Percentiles rank a stretch among this genome's conserved stretches.
Evolutionary conservation across 1,140 invertebrate genomes (phyloP).

Genomic region (Hestina assimilis): DNA sequence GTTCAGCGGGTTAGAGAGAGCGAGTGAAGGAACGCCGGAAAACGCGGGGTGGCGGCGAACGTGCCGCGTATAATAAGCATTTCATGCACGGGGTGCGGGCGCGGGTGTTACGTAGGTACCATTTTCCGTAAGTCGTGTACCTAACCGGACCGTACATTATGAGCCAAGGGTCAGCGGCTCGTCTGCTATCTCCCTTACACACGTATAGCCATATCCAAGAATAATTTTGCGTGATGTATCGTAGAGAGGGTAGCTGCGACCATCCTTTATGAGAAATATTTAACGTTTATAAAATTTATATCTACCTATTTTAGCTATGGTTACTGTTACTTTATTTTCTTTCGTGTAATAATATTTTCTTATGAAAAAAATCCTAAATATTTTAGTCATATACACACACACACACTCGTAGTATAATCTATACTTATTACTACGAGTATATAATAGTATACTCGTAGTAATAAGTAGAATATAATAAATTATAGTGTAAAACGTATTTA

Average conservation of each 20-base stretch:
- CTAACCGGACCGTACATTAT: slow-evolving; percentile 79
- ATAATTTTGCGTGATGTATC: slow-evolving; percentile 74
- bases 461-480: too few species aligned
- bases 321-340: background rate
- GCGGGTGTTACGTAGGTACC: slow-evolving; percentile 70
- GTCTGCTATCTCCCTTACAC: slow-evolving; percentile 64
- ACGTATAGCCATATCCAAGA: slow-evolving; percentile 49
- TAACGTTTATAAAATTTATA: slow-evolving; percentile 25
- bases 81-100: slow-evolving; percentile 77
- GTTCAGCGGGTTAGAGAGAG: slow-evolving; percentile 47
- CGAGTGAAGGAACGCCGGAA: slow-evolving; percentile 43
- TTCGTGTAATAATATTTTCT: too few species aligned
- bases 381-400: too few species aligned
- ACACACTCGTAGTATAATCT: too few species aligned
- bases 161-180: slow-evolving; percentile 75
- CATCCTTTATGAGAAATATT: slow-evolving; percentile 27
- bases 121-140: slow-evolving; percentile 76
- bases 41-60: slow-evolving; percentile 62
- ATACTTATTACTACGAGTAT: too few species aligned
- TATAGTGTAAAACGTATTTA: too few species aligned
- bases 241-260: slow-evolving; percentile 43
- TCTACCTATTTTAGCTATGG: background rate
- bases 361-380: too few species aligned
- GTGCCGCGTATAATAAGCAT: slow-evolving; percentile 80
- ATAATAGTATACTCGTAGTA: too few species aligned